Conservation (phyloP, 2,113 vertebrate species). For the Hylia prasina region DNA sequence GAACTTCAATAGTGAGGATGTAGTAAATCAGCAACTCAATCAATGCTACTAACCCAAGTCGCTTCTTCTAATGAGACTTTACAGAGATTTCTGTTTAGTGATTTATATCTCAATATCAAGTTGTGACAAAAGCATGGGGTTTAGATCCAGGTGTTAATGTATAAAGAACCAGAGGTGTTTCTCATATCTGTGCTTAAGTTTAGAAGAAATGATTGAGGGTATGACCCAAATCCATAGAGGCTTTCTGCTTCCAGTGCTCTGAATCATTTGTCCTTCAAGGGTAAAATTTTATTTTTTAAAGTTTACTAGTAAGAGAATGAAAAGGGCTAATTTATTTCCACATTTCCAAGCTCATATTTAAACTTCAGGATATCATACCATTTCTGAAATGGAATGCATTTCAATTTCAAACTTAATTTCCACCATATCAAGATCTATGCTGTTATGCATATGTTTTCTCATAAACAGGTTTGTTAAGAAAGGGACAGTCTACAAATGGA, state of each 20-base stretch:
- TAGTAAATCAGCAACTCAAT: slow-evolving; percentile 2
- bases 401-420: slow-evolving; percentile 10
- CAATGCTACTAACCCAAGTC: background rate
- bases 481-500: background rate
- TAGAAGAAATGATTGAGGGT: slow-evolving; percentile 27
- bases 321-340: slow-evolving; percentile 32
- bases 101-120: slow-evolving; percentile 8
- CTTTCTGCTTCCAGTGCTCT: background rate
- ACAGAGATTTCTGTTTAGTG: background rate
- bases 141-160: background rate
- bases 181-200: background rate
- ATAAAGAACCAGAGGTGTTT: background rate
- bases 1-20: background rate
- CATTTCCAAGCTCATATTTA: slow-evolving; percentile 29
- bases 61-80: background rate
- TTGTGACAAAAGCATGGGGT: background rate
- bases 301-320: background rate
- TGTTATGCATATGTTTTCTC: background rate
- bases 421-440: background rate
- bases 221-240: background rate
- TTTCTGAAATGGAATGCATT: slow-evolving; percentile 32
- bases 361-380: background rate
- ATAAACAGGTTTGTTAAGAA: slow-evolving; percentile 15
- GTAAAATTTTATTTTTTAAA: slow-evolving; percentile 35
- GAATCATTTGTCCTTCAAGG: slow-evolving; percentile 31